Evolutionary conservation across 2,113 vertebrate species (phyloP).

Genomic region (Chaenogobius annularis): DNA sequence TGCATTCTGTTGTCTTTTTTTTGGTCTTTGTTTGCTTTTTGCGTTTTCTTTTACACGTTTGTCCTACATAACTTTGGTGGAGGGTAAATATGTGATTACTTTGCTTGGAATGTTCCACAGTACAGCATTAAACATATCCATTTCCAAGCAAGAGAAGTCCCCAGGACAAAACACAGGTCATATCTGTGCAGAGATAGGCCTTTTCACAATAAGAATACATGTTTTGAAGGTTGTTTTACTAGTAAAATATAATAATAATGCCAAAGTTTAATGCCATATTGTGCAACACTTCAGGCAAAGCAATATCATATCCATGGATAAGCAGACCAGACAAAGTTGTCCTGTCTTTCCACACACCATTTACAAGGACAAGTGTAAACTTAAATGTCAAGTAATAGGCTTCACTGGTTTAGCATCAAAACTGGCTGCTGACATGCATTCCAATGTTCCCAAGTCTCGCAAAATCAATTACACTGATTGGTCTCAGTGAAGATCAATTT

Average conservation of each 20-base stretch:
- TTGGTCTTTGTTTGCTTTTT: no score
- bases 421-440: conserved; percentile 45
- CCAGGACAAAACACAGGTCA: background rate
- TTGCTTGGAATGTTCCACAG: background rate
- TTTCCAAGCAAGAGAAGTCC: background rate
- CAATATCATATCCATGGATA: no score
- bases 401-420: background rate
- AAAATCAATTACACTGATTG: conserved; percentile 67
- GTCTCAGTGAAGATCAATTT: conserved; percentile 57
- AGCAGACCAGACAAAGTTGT: no score
- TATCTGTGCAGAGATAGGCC: background rate
- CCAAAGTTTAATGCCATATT: background rate
- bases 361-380: conserved; percentile 1
- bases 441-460: conserved; percentile 36
- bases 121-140: background rate
- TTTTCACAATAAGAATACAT: background rate
- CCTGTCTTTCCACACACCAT: background rate
- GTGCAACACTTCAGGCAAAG: no score
- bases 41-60: no score
- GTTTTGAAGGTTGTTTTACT: no score
- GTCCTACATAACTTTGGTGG: no score
- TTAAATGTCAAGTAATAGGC: background rate
- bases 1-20: no score
- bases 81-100: background rate
- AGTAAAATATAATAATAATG: background rate